Evolutionary conservation across 2,888 invertebrate species (phyloP).

Genomic region (Erebia epiphron): DNA sequence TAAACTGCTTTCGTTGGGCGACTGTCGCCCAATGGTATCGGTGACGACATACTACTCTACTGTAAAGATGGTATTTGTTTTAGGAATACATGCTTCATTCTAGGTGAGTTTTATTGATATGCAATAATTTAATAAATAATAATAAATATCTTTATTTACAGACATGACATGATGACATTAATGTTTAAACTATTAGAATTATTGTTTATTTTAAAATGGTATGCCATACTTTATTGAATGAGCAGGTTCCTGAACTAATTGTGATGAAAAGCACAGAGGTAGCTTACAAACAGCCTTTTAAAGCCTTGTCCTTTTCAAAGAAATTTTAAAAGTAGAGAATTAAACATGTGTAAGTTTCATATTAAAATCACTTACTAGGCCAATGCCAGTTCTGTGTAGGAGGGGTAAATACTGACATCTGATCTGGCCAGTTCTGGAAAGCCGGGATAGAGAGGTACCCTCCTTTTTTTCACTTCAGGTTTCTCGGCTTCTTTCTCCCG

Average conservation of each 20-base stretch:
- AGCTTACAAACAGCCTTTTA: background rate
- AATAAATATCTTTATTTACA: too few species aligned
- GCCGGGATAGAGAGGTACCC: constrained; percentile 69
- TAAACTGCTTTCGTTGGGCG: constrained; percentile 82
- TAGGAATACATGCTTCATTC: background rate
- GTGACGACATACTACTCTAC: constrained; percentile 85
- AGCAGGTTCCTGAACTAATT: background rate
- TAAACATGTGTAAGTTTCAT: too few species aligned
- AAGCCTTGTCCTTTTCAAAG: too few species aligned
- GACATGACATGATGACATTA: too few species aligned
- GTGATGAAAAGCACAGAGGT: background rate
- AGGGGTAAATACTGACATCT: constrained; percentile 85
- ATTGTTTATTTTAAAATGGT: too few species aligned
- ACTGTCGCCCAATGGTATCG: constrained; percentile 80
- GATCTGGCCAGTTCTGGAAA: constrained; percentile 81
- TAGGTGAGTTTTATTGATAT: background rate
- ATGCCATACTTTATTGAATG: background rate
- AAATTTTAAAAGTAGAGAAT: too few species aligned
- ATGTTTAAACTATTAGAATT: too few species aligned
- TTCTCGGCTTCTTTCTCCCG: constrained; percentile 32
- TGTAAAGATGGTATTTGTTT: constrained; percentile 48
- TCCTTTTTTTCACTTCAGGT: constrained; percentile 49
- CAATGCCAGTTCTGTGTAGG: constrained; percentile 81
- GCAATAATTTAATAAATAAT: background rate
- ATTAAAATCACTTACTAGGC: constrained; percentile 83